phyloP scores from a whole-genome alignment of 2,888 invertebrate genomes.

The Leptothorax acervorum region DNA sequence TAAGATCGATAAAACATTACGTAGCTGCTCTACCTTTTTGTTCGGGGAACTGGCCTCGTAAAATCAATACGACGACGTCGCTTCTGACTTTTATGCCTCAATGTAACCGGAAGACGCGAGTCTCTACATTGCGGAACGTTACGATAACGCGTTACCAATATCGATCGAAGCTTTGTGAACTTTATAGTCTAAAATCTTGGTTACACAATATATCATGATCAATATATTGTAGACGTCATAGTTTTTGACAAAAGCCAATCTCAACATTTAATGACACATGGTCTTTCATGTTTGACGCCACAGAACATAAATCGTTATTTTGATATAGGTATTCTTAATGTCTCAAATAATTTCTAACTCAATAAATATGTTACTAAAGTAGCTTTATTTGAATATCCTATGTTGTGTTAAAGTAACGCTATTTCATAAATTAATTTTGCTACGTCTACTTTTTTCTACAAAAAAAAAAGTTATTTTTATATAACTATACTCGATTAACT shows the following conservation, averaged over 20 bases:
- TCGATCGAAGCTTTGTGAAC: not conserved
- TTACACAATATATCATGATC: not conserved
- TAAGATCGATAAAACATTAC: constrained; percentile 55
- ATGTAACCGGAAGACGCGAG: constrained; percentile 27
- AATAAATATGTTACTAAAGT: not conserved
- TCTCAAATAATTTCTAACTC: not conserved
- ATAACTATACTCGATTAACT: not conserved
- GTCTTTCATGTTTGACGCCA: not conserved
- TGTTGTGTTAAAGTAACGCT: not conserved
- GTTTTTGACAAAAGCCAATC: not conserved
- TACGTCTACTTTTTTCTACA: not conserved
- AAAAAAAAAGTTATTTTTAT: not conserved
- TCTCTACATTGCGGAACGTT: constrained; percentile 18
- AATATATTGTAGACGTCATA: not conserved
- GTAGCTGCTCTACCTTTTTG: constrained; percentile 28
- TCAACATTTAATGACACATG: not conserved
- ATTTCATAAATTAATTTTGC: not conserved
- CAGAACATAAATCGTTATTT: not conserved
- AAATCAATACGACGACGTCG: constrained; percentile 49
- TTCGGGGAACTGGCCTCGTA: constrained; percentile 41
- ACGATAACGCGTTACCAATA: constrained; percentile 25
- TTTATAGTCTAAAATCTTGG: not conserved
- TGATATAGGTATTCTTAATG: not conserved
- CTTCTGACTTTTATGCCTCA: constrained; percentile 15
- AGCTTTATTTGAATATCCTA: not conserved